Evolutionary conservation across 1,140 invertebrate genomes (phyloP).

Genomic region (Drosophila littoralis): DNA sequence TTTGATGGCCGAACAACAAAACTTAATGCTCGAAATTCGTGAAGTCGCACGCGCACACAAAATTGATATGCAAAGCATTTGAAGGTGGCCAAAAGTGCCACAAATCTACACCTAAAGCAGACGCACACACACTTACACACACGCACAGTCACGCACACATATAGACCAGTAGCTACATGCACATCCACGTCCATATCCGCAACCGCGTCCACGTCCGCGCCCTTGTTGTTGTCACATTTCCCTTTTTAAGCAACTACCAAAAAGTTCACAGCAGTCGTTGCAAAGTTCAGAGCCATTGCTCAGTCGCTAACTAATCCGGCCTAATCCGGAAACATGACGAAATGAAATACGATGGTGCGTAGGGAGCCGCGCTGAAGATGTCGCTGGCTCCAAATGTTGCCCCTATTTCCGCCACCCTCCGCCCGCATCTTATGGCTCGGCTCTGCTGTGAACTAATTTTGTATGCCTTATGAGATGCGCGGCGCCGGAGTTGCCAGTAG

Average conservation of each 20-base stretch:
- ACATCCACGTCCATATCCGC: slow-evolving; percentile 16
- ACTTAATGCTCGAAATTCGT: slow-evolving; percentile 77
- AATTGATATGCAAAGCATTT: slow-evolving; percentile 75
- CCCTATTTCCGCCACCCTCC: slow-evolving; percentile 16
- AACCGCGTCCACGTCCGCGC: slow-evolving; percentile 49
- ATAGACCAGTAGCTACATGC: neutral
- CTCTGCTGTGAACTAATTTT: slow-evolving; percentile 66
- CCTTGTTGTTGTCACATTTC: slow-evolving; percentile 77
- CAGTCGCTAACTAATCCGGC: slow-evolving; percentile 79
- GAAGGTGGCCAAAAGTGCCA: slow-evolving; percentile 65
- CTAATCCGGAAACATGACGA: slow-evolving; percentile 84
- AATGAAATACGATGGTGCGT: slow-evolving; percentile 84
- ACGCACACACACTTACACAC: slow-evolving; percentile 23
- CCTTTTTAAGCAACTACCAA: slow-evolving; percentile 62
- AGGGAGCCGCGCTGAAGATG: slow-evolving; percentile 49
- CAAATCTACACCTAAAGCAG: slow-evolving; percentile 49
- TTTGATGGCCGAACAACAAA: slow-evolving; percentile 68
- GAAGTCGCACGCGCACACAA: slow-evolving; percentile 79
- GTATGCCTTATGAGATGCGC: slow-evolving; percentile 72
- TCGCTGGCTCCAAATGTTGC: slow-evolving; percentile 18
- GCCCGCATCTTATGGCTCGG: slow-evolving; percentile 12
- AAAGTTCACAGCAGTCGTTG: slow-evolving; percentile 53
- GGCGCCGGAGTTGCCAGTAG: slow-evolving; percentile 6
- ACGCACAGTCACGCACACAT: slow-evolving; percentile 12
- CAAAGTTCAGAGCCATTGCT: slow-evolving; percentile 81